Evolutionary conservation across 64 coral and sea anemone species (phyloP), one percentile per base, ranked within the genome.

Genomic region (Cladopsammia gracilis): DNA sequence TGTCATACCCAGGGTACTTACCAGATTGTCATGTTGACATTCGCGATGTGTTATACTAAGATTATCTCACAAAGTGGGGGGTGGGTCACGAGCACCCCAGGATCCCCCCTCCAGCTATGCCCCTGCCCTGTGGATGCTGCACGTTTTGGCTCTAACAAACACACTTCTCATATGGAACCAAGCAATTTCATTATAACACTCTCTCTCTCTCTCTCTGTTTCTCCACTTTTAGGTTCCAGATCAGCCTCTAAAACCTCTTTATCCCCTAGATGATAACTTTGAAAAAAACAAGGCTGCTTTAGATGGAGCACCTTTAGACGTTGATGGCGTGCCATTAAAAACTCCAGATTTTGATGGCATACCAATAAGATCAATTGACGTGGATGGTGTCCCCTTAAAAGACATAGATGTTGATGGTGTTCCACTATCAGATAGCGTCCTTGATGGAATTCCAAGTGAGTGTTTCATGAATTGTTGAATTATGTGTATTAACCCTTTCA

Each of bases 301-400:
- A 22, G 96, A 98, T 45, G 94, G 90, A 51, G 70, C 64, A 10
- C 94, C 94, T 0, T 34, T 95, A 60, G 68, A 85, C 45, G 58
- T 96, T 58, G 98, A 99, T 76, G 98, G 98, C 45, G 77, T 96
- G 15, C 98, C 94, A 25, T 48, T 99, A 47, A 83, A 93, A 26
- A 58, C 82, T 46, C 68, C 76, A 34, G 92, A 78, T 53, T 20
- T 97, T 14, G 92, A 97, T 88, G 95, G 95, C 3, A 49, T 94
- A 5, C 95, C 95, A n/a, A 62, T 96, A 22, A 65, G 48, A 85
- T 73, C 80, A 51, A 73, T 62, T 46, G 77, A 71, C 18, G 57
- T 95, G 20, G 96, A 98, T 78, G 96, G 96, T 74, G 66, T 98
- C 44, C 96, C 93, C 25, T 59, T 99, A 18, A 79, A 25, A 16